Percentiles rank a stretch among this genome's conserved stretches.
These are phyloP conservation scores for Pterois miles DNA, from an alignment of 2,797 vertebrate genomes.

Conservation along the genomic window DNA sequence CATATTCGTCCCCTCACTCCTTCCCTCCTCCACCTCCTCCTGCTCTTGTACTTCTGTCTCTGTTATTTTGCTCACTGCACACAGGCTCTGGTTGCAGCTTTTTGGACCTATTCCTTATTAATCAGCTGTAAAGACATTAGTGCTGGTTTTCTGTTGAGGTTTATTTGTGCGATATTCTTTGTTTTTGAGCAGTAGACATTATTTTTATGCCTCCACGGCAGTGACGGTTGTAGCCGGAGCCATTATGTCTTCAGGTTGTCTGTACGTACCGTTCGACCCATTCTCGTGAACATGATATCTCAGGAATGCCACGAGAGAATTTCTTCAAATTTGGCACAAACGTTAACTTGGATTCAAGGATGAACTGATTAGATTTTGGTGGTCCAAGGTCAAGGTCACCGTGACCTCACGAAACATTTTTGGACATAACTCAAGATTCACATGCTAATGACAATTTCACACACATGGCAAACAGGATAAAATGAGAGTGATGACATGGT, in stretches of 20 bases:
- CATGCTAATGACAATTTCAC: neutral
- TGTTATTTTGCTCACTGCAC: slow-evolving; percentile 14
- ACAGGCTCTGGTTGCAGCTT: neutral
- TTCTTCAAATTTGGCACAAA: neutral
- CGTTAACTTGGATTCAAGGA: neutral
- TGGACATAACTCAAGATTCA: neutral
- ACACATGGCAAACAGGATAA: neutral
- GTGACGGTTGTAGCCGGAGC: no score
- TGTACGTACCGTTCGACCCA: neutral
- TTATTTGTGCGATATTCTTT: neutral
- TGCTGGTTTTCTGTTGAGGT: neutral
- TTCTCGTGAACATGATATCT: neutral
- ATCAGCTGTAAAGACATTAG: neutral
- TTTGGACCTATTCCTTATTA: neutral
- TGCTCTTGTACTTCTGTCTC: slow-evolving; percentile 3
- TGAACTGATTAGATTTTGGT: neutral
- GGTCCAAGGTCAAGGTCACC: no score
- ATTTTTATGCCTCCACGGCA: neutral
- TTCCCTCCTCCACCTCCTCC: slow-evolving; percentile 3
- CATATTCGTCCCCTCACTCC: slow-evolving; percentile 30
- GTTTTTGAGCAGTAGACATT: neutral
- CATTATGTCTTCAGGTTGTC: no score
- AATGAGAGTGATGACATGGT: neutral
- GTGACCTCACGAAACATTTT: neutral
- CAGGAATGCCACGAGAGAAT: no score